These are phyloP conservation scores for Oncorhynchus keta DNA, from an alignment of 2,113 vertebrate genomes.

Conservation along the genomic window DNA sequence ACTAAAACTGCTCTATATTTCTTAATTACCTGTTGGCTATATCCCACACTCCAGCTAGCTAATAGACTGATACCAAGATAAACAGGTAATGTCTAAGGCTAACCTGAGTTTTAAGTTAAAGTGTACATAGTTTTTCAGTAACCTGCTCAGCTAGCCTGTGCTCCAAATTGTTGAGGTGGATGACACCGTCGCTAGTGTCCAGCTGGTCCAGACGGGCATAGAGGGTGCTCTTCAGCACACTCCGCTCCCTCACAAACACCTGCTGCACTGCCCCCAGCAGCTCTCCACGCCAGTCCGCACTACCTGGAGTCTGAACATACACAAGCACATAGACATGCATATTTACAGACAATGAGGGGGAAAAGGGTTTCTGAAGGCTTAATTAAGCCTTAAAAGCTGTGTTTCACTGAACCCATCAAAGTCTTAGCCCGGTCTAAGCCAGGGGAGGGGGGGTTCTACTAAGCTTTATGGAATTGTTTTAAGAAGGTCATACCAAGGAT, in stretches of 20 bases:
- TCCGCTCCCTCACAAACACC: constrained; percentile 81
- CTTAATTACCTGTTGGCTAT: background rate
- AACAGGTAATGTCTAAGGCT: background rate
- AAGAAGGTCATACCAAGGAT: too few relatives aligned
- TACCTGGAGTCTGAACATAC: constrained; percentile 45
- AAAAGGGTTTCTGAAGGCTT: too few relatives aligned
- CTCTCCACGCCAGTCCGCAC: constrained; percentile 84
- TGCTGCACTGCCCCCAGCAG: constrained; percentile 83
- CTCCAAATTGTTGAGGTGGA: constrained; percentile 83
- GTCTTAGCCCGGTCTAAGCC: too few relatives aligned
- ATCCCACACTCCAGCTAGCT: background rate
- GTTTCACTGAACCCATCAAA: background rate
- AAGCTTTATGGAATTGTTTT: too few relatives aligned
- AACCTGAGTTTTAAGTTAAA: background rate
- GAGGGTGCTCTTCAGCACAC: constrained; percentile 77
- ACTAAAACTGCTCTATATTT: too few relatives aligned
- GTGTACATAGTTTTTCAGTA: background rate
- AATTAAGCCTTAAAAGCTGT: too few relatives aligned
- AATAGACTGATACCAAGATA: too few relatives aligned
- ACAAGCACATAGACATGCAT: constrained; percentile 5
- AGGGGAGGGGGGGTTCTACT: too few relatives aligned
- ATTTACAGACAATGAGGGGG: constrained; percentile 28
- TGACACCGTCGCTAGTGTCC: constrained; percentile 76
- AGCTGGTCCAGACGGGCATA: constrained; percentile 79
- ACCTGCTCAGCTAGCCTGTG: constrained; percentile 79